Evolutionary conservation across 2,797 vertebrate species (phyloP).

Genomic region (Argya squamiceps): DNA sequence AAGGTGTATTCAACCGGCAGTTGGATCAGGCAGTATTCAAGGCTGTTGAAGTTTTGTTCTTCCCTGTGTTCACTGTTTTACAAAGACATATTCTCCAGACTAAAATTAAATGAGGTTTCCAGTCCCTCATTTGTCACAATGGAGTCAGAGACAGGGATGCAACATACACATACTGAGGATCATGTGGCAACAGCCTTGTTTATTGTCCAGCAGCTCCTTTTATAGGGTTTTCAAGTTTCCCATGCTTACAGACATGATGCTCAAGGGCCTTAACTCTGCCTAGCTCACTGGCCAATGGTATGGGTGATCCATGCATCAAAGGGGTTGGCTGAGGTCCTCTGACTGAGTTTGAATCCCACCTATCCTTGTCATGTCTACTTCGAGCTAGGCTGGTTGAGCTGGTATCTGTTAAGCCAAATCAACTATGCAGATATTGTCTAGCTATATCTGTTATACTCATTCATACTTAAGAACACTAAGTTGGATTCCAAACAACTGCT

Average conservation of each 20-base stretch:
- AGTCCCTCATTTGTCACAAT: not conserved
- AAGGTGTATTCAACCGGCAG: not conserved
- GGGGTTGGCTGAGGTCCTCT: not conserved
- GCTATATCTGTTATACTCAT: not conserved
- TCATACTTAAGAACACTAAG: not conserved
- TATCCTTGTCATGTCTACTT: not conserved
- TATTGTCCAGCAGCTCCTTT: not conserved
- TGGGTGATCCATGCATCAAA: not conserved
- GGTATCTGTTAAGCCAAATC: not conserved
- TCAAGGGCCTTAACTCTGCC: not conserved
- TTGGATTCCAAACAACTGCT: not conserved
- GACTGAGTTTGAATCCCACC: not conserved
- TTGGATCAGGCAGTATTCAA: not conserved
- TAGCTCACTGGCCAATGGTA: not conserved
- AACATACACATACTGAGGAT: not conserved
- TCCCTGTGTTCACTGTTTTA: not conserved
- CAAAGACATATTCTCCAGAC: not conserved
- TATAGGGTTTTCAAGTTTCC: not conserved
- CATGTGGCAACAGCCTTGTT: not conserved
- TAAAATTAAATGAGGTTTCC: not conserved
- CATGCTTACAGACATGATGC: not conserved
- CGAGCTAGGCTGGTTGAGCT: not conserved
- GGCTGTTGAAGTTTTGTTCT: not conserved
- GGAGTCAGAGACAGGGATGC: not conserved
- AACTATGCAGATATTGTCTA: not conserved